A percentile compares a stretch with the other conserved stretches of the same genome.
These are phyloP conservation scores for Berghia stephanieae DNA, from an alignment of 1,140 invertebrate species.

Conservation along the genomic window DNA sequence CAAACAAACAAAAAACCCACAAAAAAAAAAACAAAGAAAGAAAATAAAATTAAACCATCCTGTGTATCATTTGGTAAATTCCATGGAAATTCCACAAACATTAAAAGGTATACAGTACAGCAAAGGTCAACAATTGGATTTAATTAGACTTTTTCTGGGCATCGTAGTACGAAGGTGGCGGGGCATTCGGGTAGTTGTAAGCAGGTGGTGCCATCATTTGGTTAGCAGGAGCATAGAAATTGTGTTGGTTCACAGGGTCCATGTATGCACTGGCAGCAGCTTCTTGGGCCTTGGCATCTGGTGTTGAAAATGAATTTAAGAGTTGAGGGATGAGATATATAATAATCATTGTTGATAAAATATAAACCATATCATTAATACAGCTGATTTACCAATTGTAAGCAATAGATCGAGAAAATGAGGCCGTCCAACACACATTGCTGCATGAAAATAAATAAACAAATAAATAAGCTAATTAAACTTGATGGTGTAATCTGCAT, in stretches of 20 bases:
- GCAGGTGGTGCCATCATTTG: slow-evolving; percentile 30
- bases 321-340: too few relatives aligned
- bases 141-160: slow-evolving; percentile 53
- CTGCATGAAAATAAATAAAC: too few relatives aligned
- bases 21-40: not conserved
- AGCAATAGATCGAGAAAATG: too few relatives aligned
- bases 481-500: too few relatives aligned
- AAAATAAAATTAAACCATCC: not conserved
- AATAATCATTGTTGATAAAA: not conserved
- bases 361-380: too few relatives aligned
- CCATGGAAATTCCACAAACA: not conserved
- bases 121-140: too few relatives aligned
- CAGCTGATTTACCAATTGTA: too few relatives aligned
- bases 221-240: slow-evolving; percentile 83
- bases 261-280: slow-evolving; percentile 86
- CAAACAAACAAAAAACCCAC: not conserved
- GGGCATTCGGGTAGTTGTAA: slow-evolving; percentile 29
- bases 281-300: slow-evolving; percentile 84
- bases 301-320: slow-evolving; percentile 15
- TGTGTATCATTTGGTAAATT: not conserved
- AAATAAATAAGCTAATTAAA: too few relatives aligned
- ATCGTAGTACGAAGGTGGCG: slow-evolving; percentile 57
- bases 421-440: too few relatives aligned
- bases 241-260: slow-evolving; percentile 83
- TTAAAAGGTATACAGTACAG: not conserved